A percentile compares a stretch with the other conserved stretches of the same genome.
phyloP scores from a whole-genome alignment of 2,888 invertebrate species.

The Lasioglossum marginatum region DNA sequence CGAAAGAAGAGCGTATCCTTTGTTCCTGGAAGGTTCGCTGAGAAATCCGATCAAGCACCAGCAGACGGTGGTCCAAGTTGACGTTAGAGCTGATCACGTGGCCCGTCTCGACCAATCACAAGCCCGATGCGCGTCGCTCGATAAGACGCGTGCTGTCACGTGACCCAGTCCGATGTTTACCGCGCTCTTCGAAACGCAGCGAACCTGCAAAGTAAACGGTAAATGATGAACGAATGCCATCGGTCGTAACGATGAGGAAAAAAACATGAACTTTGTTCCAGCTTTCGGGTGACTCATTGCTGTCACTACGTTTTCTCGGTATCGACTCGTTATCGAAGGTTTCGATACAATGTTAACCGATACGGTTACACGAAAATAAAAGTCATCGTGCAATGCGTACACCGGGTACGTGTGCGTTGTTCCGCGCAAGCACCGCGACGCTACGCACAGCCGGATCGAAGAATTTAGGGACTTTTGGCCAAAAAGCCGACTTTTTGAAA shows the following conservation, averaged over 20 bases:
- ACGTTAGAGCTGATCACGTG: constrained; percentile 72
- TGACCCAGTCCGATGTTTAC: constrained; percentile 53
- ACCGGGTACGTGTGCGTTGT: neutral
- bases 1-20: constrained; percentile 63
- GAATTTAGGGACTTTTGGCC: too few species aligned
- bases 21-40: constrained; percentile 66
- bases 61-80: constrained; percentile 70
- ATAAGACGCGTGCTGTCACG: constrained; percentile 62
- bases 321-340: neutral
- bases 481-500: too few species aligned
- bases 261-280: neutral
- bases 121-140: constrained; percentile 54
- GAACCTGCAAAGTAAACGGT: constrained; percentile 53
- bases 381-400: neutral
- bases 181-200: constrained; percentile 64
- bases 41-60: constrained; percentile 59
- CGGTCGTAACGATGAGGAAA: neutral
- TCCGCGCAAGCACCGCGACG: neutral
- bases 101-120: constrained; percentile 65
- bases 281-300: neutral
- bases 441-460: neutral
- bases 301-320: too few species aligned
- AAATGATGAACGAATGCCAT: neutral
- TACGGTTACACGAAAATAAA: neutral
- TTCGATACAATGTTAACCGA: neutral